phyloP scores from a whole-genome alignment of 2,797 vertebrate species.

The Anas georgica region DNA sequence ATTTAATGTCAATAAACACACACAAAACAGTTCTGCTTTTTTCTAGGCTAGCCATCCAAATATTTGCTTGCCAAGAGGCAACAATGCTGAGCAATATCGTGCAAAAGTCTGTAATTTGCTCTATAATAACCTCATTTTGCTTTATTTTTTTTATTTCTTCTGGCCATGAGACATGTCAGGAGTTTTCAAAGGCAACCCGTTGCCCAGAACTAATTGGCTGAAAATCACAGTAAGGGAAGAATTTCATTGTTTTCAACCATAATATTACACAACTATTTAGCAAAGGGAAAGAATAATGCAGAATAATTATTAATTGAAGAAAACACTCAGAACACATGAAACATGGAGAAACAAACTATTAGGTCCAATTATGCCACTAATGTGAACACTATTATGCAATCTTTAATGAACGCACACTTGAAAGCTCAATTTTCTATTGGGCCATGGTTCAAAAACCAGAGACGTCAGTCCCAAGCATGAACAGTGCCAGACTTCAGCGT shows the following conservation, averaged over 20 bases:
- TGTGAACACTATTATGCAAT: background rate
- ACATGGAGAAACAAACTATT: slow-evolving; percentile 21
- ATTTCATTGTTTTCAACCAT: slow-evolving; percentile 10
- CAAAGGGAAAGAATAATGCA: background rate
- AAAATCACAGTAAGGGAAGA: slow-evolving; percentile 25
- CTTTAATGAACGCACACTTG: background rate
- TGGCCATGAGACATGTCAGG: background rate
- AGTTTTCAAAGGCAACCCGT: slow-evolving; percentile 4
- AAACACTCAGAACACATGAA: slow-evolving; percentile 8
- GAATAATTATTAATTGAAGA: slow-evolving; percentile 34
- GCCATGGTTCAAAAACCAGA: slow-evolving; percentile 35
- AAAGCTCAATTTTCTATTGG: slow-evolving; percentile 9
- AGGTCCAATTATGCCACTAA: background rate
- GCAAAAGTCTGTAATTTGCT: slow-evolving; percentile 49
- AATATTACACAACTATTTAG: slow-evolving; percentile 22
- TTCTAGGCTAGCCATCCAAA: background rate
- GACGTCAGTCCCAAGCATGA: slow-evolving; percentile 12
- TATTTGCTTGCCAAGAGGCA: slow-evolving; percentile 39
- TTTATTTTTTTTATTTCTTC: slow-evolving; percentile 10
- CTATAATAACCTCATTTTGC: background rate
- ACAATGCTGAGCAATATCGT: background rate
- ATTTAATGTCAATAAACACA: background rate
- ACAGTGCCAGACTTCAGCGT: slow-evolving; percentile 19
- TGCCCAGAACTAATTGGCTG: slow-evolving; percentile 44
- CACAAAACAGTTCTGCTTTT: background rate